Evolutionary conservation across 2,888 invertebrate genomes (phyloP), one percentile per base, ranked within the genome.

Genomic region (Caenorhabditis japonica): DNA sequence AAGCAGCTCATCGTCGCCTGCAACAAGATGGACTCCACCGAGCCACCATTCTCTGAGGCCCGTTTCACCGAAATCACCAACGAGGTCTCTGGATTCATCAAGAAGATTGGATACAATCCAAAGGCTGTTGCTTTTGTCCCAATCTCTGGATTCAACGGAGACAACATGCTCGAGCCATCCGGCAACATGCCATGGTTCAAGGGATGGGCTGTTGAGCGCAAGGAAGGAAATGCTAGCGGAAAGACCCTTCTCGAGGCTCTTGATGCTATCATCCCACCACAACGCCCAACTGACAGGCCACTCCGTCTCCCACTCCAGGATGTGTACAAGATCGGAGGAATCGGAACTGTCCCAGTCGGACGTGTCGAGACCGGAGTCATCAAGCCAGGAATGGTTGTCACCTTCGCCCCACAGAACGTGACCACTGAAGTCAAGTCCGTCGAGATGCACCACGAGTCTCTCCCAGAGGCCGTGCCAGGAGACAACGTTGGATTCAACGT

Each of bases 401-500:
- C 95, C 15, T 99, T 99, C 87, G 97, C 97, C 61, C 99, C 99
- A 34, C 94, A 93, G 82, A 94, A 93, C 91, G 91, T 99, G 88
- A 95, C 94, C 89, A 97, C 97, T 93, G 97, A 97, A 92, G 96
- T 99, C 33, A 99, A 99, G 91, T 99, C 97, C 73, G 97, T 99
- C 84, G 99, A 99, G 91, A 99, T 99, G 99, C 99, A 99, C 91
- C 99, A 99, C 92, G 97, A 97, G 91, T 94, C 97, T 86, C 92
- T 99, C 85, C 90, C 91, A 41, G 87, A 87, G 79, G 87, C 87
- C 70, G 78, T 94, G 44, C 97, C 99, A 87, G 83, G 83, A 77
- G 99, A 99, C 92, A 99, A 99, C 88, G 99, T 99, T 89, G 99
- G 99, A 90, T 99, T 99, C 93, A 99, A 99, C 92, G 95, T 99